Base-by-base conservation (phyloP, 2,888 invertebrate species). In the Netelia inedita region DNA sequence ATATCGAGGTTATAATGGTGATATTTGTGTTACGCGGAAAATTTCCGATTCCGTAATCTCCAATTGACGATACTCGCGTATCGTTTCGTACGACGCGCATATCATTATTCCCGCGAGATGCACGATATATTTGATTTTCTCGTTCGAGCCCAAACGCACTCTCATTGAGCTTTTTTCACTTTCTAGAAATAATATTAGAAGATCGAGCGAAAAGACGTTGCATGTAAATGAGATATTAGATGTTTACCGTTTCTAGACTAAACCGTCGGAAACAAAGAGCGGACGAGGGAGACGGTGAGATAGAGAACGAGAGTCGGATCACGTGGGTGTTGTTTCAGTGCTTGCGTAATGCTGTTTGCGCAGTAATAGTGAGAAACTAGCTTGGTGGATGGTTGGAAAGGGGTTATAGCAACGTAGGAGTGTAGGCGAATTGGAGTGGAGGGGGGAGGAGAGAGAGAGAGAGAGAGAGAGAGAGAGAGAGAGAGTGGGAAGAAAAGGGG, bases 281-380 rank as follows among this genome's bases (percentile, higher is more conserved):
- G 66, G 1, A 50, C n/a, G 69, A 3, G 16, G 65, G 75, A 10
- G 75, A 72, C 50, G 72, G 72, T 23, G 50, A 2, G 43, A 50
- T 50, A 66, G 55, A 53, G 76, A 35, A 11, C 43, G 16, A 21
- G 43, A 82, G 82, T 69, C 69, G 50, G 81, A 65, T 81, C 81
- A 78, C 81, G 63, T 73, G 66, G 76, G 72, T 73, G 69, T 50
- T 74, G 73, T 78, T 80, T 81, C 63, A 55, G 78, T 73, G 73
- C 10, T 28, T 81, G 84, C 41, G 76, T 80, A 68, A 79, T 68
- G 57, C 78, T 85, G 83, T 82, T 85, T 80, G 82, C 76, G 81
- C 83, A 68, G 72, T 82, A 85, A 87, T 85, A 82, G 83, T 81
- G 81, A 79, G 81, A 82, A 68, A 75, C 73, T 63, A 80, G 79